Conservation (phyloP, 2,797 vertebrate genomes). For the Crocodylus rhombifer region DNA sequence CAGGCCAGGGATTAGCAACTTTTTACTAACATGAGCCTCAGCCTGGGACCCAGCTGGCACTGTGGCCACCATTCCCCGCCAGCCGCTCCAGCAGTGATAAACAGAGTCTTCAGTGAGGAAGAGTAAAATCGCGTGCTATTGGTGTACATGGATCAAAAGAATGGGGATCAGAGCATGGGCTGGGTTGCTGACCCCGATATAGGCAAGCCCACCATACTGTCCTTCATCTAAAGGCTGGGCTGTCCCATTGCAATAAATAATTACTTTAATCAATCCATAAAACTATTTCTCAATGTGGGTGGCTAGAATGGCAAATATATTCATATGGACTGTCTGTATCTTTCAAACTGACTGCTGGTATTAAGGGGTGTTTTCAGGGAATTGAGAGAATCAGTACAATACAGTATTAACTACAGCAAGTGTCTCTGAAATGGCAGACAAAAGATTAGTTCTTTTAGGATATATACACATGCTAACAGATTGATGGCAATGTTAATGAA, state of each 20-base stretch:
- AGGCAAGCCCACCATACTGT: not conserved
- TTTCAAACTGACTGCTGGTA: not conserved
- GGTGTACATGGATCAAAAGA: no score
- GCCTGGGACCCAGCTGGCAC: no score
- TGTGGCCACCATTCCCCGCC: no score
- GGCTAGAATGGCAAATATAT: not conserved
- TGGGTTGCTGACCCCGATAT: no score
- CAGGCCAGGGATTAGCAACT: no score
- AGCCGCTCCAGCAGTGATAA: no score
- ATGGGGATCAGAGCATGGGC: no score
- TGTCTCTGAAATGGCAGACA: not conserved
- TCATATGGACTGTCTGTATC: not conserved
- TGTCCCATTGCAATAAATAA: not conserved
- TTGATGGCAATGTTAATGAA: not conserved
- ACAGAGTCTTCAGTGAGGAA: no score
- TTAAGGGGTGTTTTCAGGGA: not conserved
- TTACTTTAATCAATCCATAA: not conserved
- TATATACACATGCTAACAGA: not conserved
- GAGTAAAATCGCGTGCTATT: no score
- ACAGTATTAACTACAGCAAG: not conserved
- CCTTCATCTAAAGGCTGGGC: not conserved
- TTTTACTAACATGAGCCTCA: no score
- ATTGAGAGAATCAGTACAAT: not conserved
- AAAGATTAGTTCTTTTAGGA: not conserved
- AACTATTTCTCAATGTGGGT: not conserved